These are phyloP conservation scores for Actinopyga echinites DNA, from an alignment of 53 echinoderm and acorn worm species.

Conservation along the genomic window DNA sequence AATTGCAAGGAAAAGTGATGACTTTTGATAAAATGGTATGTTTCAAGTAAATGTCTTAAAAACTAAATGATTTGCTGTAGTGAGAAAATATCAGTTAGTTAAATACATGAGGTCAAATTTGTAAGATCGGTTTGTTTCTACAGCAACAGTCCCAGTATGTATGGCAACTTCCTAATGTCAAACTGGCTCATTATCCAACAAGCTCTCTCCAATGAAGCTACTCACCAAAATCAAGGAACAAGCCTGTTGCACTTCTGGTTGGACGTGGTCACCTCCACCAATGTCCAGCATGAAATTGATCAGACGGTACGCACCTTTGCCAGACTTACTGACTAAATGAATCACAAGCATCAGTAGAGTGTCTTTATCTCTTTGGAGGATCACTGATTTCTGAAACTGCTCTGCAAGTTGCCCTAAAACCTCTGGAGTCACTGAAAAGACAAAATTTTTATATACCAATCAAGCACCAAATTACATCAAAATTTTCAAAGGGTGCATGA, in stretches of 20 bases:
- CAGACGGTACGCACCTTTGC: constrained; percentile 90
- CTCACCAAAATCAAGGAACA: constrained; percentile 90
- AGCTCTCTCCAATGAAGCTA: background rate
- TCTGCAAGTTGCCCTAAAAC: constrained; percentile 81
- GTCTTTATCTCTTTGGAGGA: constrained; percentile 84
- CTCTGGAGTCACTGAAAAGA: constrained; percentile 77
- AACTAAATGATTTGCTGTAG: no score
- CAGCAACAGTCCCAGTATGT: no score
- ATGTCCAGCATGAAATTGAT: constrained; percentile 84
- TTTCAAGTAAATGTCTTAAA: no score
- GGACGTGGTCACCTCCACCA: constrained; percentile 50
- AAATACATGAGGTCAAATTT: no score
- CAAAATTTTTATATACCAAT: no score
- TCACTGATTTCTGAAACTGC: constrained; percentile 73
- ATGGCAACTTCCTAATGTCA: no score
- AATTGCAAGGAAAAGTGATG: no score
- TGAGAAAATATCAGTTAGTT: no score
- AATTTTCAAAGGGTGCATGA: no score
- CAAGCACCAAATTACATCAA: no score
- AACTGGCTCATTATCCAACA: background rate
- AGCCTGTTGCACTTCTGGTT: constrained; percentile 70
- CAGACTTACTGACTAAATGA: constrained; percentile 92
- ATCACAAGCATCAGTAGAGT: constrained; percentile 85
- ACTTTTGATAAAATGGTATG: no score
- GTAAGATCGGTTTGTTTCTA: no score